A percentile compares a stretch with the other conserved stretches of the same genome.
phyloP scores from a whole-genome alignment of 2,113 vertebrate species.

The Thomomys bottae region DNA sequence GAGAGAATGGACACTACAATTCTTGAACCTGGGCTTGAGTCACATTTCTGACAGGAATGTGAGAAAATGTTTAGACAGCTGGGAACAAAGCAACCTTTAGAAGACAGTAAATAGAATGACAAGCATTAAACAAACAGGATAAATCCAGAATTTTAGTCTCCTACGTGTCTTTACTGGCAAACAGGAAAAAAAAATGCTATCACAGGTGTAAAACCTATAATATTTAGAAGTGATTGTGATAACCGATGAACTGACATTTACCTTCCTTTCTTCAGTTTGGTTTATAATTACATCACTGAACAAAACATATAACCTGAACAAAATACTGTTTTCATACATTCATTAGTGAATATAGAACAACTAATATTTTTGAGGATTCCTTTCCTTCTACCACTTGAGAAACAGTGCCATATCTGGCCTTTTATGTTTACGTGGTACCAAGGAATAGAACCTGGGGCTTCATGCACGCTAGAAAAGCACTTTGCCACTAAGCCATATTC shows the following conservation, averaged over 20 bases:
- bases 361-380: constrained; percentile 9
- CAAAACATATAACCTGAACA: neutral
- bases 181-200: constrained; percentile 57
- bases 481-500: too few relatives aligned
- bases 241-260: constrained; percentile 26
- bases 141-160: constrained; percentile 63
- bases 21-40: constrained; percentile 58
- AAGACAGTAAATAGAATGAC: constrained; percentile 72
- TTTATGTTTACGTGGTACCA: too few relatives aligned
- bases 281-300: neutral
- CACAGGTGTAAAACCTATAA: constrained; percentile 71
- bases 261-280: neutral
- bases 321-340: constrained; percentile 4
- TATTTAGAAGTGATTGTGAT: constrained; percentile 47
- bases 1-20: constrained; percentile 36
- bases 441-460: too few relatives aligned
- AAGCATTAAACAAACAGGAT: constrained; percentile 73
- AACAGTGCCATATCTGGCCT: too few relatives aligned
- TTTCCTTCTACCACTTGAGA: too few relatives aligned
- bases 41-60: constrained; percentile 70
- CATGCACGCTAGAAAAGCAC: too few relatives aligned
- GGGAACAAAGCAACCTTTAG: constrained; percentile 61
- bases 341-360: neutral
- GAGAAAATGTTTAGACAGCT: constrained; percentile 78
- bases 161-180: constrained; percentile 65